Conservation (phyloP, 2,888 invertebrate genomes). For the Caradrina kadenii region DNA sequence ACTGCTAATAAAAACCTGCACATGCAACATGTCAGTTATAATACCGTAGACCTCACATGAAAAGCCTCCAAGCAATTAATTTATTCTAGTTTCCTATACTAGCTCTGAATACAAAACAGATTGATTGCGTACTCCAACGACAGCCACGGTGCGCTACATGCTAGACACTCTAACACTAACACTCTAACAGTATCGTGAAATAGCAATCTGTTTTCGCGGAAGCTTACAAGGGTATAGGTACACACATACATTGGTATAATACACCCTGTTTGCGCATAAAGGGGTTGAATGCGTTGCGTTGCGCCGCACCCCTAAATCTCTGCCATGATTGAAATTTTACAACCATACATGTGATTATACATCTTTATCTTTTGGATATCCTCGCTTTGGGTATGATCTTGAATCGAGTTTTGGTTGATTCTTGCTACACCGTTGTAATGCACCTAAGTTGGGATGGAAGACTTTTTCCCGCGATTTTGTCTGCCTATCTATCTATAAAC, state of each 20-base stretch:
- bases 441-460: no score
- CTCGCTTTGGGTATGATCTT: not conserved
- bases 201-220: conserved; percentile 40
- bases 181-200: conserved; percentile 20
- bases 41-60: not conserved
- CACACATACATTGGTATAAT: not conserved
- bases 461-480: no score
- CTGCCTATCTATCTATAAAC: no score
- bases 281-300: conserved; percentile 31
- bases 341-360: conserved; percentile 1
- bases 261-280: conserved; percentile 28
- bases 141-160: not conserved
- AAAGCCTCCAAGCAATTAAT: not conserved
- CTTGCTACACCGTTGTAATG: not conserved
- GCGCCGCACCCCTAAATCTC: conserved; percentile 33
- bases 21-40: no score
- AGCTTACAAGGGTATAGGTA: conserved; percentile 9
- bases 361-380: conserved; percentile 1
- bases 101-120: conserved; percentile 8
- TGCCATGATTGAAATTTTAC: conserved; percentile 26
- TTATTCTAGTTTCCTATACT: not conserved
- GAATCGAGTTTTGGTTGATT: not conserved
- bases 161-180: not conserved
- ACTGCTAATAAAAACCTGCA: no score
- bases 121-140: conserved; percentile 8